phyloP scores from a whole-genome alignment of 2,113 vertebrate genomes.

The Nothoprocta perdicaria region DNA sequence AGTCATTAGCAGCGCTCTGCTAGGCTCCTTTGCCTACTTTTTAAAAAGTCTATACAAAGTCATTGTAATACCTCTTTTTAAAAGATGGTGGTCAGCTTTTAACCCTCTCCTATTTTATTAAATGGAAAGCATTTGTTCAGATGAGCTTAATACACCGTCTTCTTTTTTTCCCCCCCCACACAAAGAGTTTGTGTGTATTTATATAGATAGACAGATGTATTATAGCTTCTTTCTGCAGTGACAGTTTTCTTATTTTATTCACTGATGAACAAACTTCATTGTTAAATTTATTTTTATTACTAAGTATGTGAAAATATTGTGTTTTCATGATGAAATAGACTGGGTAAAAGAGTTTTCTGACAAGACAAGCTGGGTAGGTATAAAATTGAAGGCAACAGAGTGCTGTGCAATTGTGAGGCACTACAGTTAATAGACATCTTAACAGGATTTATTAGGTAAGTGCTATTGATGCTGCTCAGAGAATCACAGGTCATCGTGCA shows the following conservation, averaged over 20 bases:
- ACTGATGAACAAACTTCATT: not conserved
- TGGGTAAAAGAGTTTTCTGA: not conserved
- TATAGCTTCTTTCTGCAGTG: not conserved
- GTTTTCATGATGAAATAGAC: not conserved
- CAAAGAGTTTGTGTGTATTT: not conserved
- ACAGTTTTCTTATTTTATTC: not conserved
- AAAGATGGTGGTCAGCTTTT: not conserved
- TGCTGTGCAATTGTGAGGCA: not conserved
- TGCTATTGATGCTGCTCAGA: not conserved
- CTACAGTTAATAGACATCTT: not conserved
- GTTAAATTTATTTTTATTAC: not conserved
- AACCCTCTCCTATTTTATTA: not conserved
- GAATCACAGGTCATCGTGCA: not conserved
- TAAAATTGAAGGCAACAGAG: not conserved
- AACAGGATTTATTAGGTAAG: not conserved
- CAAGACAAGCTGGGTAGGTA: not conserved
- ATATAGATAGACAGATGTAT: not conserved
- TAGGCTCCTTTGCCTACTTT: not conserved
- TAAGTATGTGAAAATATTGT: not conserved
- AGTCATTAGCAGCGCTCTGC: not conserved
- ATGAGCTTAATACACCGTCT: not conserved
- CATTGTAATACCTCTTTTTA: rapidly evolving
- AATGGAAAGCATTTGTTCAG: not conserved
- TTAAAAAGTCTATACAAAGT: not conserved
- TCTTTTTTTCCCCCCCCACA: not conserved